Evolutionary conservation across 2,888 invertebrate genomes (phyloP), one percentile per base, ranked within the genome.

Genomic region (Drosophila recens): DNA sequence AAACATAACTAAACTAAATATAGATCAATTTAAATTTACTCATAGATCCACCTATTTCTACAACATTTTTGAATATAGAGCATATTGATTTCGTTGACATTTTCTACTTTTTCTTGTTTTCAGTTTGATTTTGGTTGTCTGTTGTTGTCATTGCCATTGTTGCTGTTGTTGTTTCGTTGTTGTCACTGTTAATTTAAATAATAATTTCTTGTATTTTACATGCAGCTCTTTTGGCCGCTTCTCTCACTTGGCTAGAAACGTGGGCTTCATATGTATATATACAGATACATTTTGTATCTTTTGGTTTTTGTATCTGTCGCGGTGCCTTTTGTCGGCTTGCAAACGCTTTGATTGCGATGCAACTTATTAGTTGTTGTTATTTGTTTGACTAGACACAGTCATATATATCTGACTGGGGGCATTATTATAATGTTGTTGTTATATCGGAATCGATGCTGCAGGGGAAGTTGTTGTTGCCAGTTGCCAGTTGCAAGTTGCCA

Each of bases 311-410:
- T 61, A 61, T 53, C 53, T 72, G 48, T 49, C 59, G 71, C 87
- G 79, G 84, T 64, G 63, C 51, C 86, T 88, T 83, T 85, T 84
- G 89, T 87, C 87, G 89, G 85, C 72, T 43, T 51, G 85, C 72
- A 42, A 66, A 73, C 70, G 88, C 84, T 89, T 79, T 89, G 80
- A 83, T 86, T 81, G 81, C 67, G 72, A 66, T 77, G 75, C 79
- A 85, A 86, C 82, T 82, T 90, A 90, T 90, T 91, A 90, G 90
- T 88, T 88, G 90, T 90, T 87, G 90, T 90, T 90, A 88, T 88
- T 90, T 90, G 90, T 88, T 90, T 88, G 90, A 87, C 90, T 88
- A 85, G 90, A 90, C 84, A 80, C 78, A 86, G 86, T 88, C 90
- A 68, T 80, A 90, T 90, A 90, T 83, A 85, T 77, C 72, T 61